Conservation (phyloP, 2,113 vertebrate genomes). For the Nibea albiflora region DNA sequence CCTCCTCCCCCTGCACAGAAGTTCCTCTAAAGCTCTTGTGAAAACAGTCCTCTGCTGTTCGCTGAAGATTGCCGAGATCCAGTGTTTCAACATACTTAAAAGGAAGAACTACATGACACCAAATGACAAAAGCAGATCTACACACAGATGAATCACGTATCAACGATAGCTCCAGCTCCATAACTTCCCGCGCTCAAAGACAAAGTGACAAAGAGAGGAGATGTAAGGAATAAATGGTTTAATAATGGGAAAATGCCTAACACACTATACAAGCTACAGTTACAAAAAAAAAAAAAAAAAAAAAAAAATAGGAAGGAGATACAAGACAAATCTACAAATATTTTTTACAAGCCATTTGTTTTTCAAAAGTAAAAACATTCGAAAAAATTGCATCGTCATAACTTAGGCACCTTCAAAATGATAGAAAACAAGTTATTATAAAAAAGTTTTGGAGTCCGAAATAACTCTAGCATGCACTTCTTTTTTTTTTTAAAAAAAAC, state of each 20-base stretch:
- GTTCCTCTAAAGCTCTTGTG: slow-evolving; percentile 53
- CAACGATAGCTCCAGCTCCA: background rate
- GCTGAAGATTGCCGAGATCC: background rate
- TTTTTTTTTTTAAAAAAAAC: background rate
- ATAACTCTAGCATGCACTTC: slow-evolving; percentile 60
- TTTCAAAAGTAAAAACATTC: slow-evolving; percentile 71
- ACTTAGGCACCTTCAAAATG: slow-evolving; percentile 78
- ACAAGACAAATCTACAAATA: slow-evolving; percentile 72
- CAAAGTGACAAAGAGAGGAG: background rate
- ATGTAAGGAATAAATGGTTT: slow-evolving; percentile 72
- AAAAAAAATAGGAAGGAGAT: slow-evolving; percentile 40
- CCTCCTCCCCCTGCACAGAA: slow-evolving; percentile 11
- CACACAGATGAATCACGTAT: background rate
- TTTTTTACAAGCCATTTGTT: slow-evolving; percentile 70
- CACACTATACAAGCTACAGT: slow-evolving; percentile 75
- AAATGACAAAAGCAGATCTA: background rate
- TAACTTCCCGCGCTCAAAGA: background rate
- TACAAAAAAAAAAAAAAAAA: slow-evolving; percentile 51
- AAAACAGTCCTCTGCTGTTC: background rate
- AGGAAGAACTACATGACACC: background rate
- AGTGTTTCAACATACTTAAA: background rate
- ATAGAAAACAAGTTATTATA: slow-evolving; percentile 67
- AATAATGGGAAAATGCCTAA: slow-evolving; percentile 74
- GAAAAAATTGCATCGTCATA: slow-evolving; percentile 75
- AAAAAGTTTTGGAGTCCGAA: slow-evolving; percentile 53